A percentile compares a stretch with the other conserved stretches of the same genome.
These are phyloP conservation scores for Coenonympha arcania DNA, from an alignment of 2,888 invertebrate species.

Conservation along the genomic window DNA sequence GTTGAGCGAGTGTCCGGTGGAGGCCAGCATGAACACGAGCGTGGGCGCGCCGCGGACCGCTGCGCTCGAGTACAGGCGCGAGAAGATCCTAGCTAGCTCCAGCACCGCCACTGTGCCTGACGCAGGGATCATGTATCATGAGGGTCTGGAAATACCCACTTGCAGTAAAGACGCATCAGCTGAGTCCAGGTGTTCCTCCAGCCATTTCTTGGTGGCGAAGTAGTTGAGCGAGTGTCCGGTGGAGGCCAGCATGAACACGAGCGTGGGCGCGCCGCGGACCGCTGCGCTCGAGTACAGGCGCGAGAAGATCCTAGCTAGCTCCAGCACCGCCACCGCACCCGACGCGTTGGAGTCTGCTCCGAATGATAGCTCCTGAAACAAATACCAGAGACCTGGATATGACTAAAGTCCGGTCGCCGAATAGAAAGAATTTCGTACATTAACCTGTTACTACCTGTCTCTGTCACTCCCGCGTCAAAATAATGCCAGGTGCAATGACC, in stretches of 20 bases:
- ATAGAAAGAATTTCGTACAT: too few relatives aligned
- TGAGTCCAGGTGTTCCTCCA: conserved; percentile 92
- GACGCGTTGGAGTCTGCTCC: conserved; percentile 96
- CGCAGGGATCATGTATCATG: too few relatives aligned
- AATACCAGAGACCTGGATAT: too few relatives aligned
- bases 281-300: conserved; percentile 84
- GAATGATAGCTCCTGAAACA: conserved; percentile 82
- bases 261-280: conserved; percentile 81
- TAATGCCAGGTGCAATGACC: too few relatives aligned
- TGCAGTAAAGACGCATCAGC: conserved; percentile 80
- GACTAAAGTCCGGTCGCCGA: too few relatives aligned
- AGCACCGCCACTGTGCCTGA: conserved; percentile 91
- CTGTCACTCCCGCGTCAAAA: too few relatives aligned
- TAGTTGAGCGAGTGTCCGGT: conserved; percentile 93
- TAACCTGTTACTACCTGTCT: too few relatives aligned
- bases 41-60: conserved; percentile 83
- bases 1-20: conserved; percentile 91
- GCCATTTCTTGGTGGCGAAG: conserved; percentile 95
- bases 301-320: conserved; percentile 90
- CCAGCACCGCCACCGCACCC: conserved; percentile 89
- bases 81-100: conserved; percentile 90
- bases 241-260: conserved; percentile 92
- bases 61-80: conserved; percentile 84
- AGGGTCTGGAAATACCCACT: too few relatives aligned
- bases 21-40: conserved; percentile 90